These are phyloP conservation scores for Maccullochella peelii DNA, from an alignment of 2,113 vertebrate species.

Conservation along the genomic window DNA sequence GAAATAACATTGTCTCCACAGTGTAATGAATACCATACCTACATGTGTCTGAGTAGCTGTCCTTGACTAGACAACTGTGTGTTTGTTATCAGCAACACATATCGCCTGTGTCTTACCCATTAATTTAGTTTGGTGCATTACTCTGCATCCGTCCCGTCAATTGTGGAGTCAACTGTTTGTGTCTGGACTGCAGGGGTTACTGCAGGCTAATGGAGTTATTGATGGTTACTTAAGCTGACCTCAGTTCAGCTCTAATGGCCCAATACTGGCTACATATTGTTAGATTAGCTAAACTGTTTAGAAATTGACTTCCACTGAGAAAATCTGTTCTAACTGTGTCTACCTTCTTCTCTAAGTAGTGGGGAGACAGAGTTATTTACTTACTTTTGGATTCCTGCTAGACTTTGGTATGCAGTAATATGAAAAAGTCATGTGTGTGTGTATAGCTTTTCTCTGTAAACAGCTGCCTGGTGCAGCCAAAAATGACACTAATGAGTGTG, in stretches of 20 bases:
- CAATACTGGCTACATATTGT: not conserved
- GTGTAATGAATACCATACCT: not conserved
- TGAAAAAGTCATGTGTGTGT: too few relatives aligned
- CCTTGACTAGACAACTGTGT: not conserved
- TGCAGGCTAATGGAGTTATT: slow-evolving; percentile 19
- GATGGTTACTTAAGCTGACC: not conserved
- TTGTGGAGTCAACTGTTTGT: not conserved
- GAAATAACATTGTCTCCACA: not conserved
- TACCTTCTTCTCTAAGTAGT: not conserved
- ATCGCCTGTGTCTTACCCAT: not conserved
- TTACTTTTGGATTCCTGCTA: not conserved
- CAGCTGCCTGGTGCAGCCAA: too few relatives aligned
- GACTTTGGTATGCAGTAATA: too few relatives aligned
- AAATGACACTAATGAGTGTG: too few relatives aligned
- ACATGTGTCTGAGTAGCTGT: not conserved
- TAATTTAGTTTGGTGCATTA: not conserved
- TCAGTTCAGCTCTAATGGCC: not conserved
- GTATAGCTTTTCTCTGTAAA: too few relatives aligned
- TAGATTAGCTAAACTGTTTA: not conserved
- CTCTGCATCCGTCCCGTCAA: not conserved
- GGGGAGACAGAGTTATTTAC: not conserved
- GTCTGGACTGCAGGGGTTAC: slow-evolving; percentile 26
- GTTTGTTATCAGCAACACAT: not conserved
- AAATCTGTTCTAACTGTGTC: not conserved
- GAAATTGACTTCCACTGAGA: not conserved